A percentile compares a stretch with the other conserved stretches of the same genome.
Evolutionary conservation across 2,113 vertebrate species (phyloP).

Genomic region (Lonchura striata): DNA sequence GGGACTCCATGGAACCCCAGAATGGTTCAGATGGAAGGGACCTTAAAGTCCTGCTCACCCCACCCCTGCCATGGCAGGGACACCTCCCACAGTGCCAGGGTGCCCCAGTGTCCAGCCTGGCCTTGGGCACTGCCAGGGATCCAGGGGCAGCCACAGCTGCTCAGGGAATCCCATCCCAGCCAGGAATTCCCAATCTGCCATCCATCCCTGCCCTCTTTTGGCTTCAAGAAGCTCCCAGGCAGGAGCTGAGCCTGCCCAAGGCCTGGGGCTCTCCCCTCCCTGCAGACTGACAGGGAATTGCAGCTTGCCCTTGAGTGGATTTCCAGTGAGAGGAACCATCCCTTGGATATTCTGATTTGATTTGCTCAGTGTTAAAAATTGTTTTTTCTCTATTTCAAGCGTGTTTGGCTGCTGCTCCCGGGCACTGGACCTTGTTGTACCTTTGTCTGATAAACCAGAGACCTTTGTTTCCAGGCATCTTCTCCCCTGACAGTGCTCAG

Average conservation of each 20-base stretch:
- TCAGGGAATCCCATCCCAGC: not conserved
- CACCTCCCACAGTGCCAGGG: not conserved
- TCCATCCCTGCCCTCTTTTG: not conserved
- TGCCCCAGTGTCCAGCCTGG: not conserved
- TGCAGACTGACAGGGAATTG: not conserved
- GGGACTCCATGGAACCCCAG: not conserved
- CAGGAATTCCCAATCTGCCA: not conserved
- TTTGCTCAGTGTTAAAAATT: not conserved
- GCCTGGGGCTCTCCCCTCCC: not conserved
- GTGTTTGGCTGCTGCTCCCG: not conserved
- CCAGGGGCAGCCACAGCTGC: not conserved
- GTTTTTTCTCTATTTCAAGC: not conserved
- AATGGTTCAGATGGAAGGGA: not conserved
- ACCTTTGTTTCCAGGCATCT: not conserved
- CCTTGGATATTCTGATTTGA: not conserved
- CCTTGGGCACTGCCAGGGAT: not conserved
- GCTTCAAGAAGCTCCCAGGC: not conserved
- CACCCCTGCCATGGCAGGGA: not conserved
- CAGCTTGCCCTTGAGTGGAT: not conserved
- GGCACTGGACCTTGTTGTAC: not conserved
- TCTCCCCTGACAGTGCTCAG: not conserved
- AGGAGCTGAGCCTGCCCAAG: not conserved
- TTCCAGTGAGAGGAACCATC: not conserved
- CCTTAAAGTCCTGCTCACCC: accelerated
- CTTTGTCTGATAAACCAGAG: not conserved